Percentiles rank a stretch among this genome's conserved stretches.
Conservation (phyloP, 1,140 invertebrate genomes). For the Ectropis grisescens region DNA sequence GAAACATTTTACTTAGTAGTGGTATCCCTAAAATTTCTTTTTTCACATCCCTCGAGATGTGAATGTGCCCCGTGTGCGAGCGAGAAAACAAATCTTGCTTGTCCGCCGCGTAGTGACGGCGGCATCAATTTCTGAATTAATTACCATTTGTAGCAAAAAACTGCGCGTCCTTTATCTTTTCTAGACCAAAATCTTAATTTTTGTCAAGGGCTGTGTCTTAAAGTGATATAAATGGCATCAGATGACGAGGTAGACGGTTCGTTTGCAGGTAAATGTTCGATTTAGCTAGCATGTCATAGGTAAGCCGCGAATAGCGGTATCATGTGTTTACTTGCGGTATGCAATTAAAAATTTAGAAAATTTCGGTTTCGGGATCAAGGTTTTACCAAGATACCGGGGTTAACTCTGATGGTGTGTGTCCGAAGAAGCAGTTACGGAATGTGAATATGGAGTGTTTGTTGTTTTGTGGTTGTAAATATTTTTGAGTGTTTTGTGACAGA, state of each 20-base stretch:
- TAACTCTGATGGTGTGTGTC: conserved; percentile 1
- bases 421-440: conserved; percentile 6
- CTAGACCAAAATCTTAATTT: conserved; percentile 48
- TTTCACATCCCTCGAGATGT: conserved; percentile 7
- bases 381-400: no score
- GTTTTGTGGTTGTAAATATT: conserved; percentile 60
- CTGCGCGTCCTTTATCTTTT: conserved; percentile 65
- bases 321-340: conserved; percentile 71
- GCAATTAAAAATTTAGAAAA: conserved; percentile 67
- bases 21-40: conserved; percentile 19
- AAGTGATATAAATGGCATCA: conserved; percentile 76
- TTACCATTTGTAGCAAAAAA: conserved; percentile 70
- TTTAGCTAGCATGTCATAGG: conserved; percentile 68
- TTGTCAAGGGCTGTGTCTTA: conserved; percentile 42
- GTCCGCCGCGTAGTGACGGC: conserved; percentile 58
- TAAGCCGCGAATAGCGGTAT: conserved; percentile 71
- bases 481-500: conserved; percentile 67
- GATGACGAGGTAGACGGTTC: conserved; percentile 84
- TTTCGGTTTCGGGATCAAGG: conserved; percentile 25
- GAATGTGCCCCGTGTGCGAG: no score
- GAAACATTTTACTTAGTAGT: no score
- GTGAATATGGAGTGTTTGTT: conserved; percentile 39
- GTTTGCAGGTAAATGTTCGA: conserved; percentile 79
- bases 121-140: conserved; percentile 71
- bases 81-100: conserved; percentile 17